Evolutionary conservation across 2,888 invertebrate species (phyloP), one percentile per base, ranked within the genome.

Genomic region (Caenorhabditis imperialis): DNA sequence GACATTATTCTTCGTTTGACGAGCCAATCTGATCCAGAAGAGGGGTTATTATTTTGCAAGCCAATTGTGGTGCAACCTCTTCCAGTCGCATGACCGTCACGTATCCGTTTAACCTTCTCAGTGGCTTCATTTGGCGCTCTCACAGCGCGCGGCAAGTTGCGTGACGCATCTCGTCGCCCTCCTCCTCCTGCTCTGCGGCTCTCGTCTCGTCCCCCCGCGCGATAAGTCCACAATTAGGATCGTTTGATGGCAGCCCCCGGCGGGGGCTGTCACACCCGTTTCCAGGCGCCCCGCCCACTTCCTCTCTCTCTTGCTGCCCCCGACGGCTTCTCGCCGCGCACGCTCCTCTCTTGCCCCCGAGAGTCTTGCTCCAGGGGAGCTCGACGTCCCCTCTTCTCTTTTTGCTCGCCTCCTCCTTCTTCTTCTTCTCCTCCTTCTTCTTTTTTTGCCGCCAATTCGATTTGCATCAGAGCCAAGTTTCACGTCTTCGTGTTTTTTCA

Each of bases 191-290:
- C 47, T 48, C 47, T 47, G 47, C 47, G 27, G 58, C 58, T 58
- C 58, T 47, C 35, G 50, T 27, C 63, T 47, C 57, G 54, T 48
- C 57, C 55, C 48, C 54, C 54, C 58, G 38, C 50, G 33, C 58
- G 58, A 58, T 69, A 69, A 60, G 60, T 58, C 58, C 69, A 58
- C 69, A 60, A 60, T 60, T 69, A 60, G 69, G 69, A 58, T 60
- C 69, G 58, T 60, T 60, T 60, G 58, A 60, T 60, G 69, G 69
- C 69, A 51, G 30, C 45, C 44, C 27, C 23, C 38, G 51, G 51
- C 61, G 47, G 51, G 40, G 61, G 67, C 58, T 40, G 57, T 51
- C 58, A 57, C 67, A 40, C 69, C 53, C 58, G 60, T 60, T 69
- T 60, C 69, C 58, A 69, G 58, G 69, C 51, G 58, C 58, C 48